Base-by-base conservation (phyloP, 1,140 invertebrate species). In the Drosophila cardini region DNA sequence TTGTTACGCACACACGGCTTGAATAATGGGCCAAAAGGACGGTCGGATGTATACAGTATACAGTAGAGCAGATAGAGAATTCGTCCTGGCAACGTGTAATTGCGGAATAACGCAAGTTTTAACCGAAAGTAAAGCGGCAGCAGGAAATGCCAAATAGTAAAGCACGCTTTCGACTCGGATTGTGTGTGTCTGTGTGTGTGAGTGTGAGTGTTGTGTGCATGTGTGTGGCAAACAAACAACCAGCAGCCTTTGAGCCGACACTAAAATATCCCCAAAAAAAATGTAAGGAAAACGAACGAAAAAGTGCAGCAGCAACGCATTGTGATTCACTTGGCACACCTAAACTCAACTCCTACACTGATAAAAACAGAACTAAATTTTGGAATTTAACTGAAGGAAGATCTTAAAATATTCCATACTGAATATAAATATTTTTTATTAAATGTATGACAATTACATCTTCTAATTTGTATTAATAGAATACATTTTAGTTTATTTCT, bases 301-400 rank as follows among this genome's bases (percentile, higher is more conserved):
- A 57, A 71, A 57, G 13, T 45, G 40, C 60, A 50, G 8, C 57
- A 63, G 46, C 57, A 36, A 53, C 46, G 46, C 45, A 38, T 58
- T 56, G 36, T 75, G 78, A 86, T 81, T 83, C 71, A 86, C 78
- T 86, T 85, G 74, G 67, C 78, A 81, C 81, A 86, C 16, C 53
- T 15, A 65, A 65, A 57, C 13, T 13, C 16, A 45, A 50, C 11
- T 6, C 45, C 1, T 48, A 4, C 21, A 26, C 21, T 26, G 21
- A 3, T 21, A 21, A 21, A 21, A 21, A 21, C 21, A 21, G 3
- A 21, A 21, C 21, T 21, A 3, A 2, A 21, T 2, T 21, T 21
- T 21, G 21, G 3, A 21, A 1, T 21, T 21, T 2, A 21, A 21
- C 1, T 21, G 21, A 26, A 4, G 21, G 5, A 26, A 5, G 21